A percentile compares a stretch with the other conserved stretches of the same genome.
Conservation (phyloP, 2,888 invertebrate genomes). For the Octodonta nipae region DNA sequence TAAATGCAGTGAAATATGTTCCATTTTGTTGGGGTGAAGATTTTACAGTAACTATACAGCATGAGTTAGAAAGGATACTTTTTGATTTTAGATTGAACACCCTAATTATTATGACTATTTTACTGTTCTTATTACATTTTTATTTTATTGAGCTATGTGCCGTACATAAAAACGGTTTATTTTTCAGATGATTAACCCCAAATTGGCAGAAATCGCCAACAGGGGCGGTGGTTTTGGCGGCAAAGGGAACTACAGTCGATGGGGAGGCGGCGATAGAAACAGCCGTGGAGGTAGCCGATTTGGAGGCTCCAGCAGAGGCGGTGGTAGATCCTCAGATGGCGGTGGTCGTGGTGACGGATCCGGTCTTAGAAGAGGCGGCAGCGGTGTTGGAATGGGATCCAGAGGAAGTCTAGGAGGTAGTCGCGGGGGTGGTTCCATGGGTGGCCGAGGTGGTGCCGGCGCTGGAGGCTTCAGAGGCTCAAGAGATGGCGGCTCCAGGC, state of each 20-base stretch:
- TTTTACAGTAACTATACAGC: too few species aligned
- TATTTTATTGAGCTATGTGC: too few species aligned
- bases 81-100: too few species aligned
- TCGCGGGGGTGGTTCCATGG: constrained; percentile 37
- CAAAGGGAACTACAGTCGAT: constrained; percentile 29
- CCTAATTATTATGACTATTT: too few species aligned
- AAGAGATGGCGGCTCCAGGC: constrained; percentile 12
- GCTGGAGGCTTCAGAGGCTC: constrained; percentile 26
- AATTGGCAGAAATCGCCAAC: constrained; percentile 66
- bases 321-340: constrained; percentile 12
- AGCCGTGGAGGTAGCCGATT: constrained; percentile 33
- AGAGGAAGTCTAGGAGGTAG: constrained; percentile 23
- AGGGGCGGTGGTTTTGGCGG: constrained; percentile 44
- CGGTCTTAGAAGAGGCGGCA: constrained; percentile 4
- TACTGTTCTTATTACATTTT: too few species aligned
- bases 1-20: too few species aligned
- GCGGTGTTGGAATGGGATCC: background rate
- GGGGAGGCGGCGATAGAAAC: constrained; percentile 28
- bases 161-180: background rate
- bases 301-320: constrained; percentile 35
- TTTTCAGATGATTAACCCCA: constrained; percentile 66
- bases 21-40: too few species aligned
- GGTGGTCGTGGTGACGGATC: constrained; percentile 7
- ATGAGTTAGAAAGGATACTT: too few species aligned
- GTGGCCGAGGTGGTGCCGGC: constrained; percentile 22